These are phyloP conservation scores for Smittia aterrima DNA, from an alignment of 2,888 invertebrate species.

Conservation along the genomic window DNA sequence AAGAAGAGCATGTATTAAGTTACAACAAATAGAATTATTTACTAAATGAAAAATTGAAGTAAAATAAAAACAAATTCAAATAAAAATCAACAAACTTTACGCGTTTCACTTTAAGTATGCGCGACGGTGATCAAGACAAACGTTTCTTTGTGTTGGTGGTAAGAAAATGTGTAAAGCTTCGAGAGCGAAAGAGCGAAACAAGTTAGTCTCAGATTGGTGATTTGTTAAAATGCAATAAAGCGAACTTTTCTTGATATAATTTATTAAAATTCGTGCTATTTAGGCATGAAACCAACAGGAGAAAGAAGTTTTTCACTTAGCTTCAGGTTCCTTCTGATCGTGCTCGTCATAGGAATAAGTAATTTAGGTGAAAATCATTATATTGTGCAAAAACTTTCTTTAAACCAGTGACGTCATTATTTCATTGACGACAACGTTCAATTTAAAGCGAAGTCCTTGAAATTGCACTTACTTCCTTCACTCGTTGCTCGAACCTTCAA, in stretches of 20 bases:
- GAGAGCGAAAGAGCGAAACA: neutral
- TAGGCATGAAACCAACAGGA: neutral
- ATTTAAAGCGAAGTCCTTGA: neutral
- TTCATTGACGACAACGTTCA: neutral
- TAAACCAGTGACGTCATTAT: constrained; percentile 20
- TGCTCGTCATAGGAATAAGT: neutral
- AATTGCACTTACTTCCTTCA: neutral
- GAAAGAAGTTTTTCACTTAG: neutral
- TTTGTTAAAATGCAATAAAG: constrained; percentile 6
- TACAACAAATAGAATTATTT: constrained; percentile 29
- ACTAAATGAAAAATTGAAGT: constrained; percentile 14
- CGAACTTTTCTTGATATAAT: neutral
- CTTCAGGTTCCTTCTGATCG: neutral
- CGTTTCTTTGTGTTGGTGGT: neutral
- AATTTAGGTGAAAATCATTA: neutral
- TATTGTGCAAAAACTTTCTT: constrained; percentile 14
- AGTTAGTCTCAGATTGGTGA: constrained; percentile 22
- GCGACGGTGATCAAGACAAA: too few relatives aligned
- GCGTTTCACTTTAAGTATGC: too few relatives aligned
- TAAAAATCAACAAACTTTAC: too few relatives aligned
- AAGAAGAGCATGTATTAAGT: constrained; percentile 4
- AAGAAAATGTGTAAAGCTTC: neutral
- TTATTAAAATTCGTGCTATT: neutral
- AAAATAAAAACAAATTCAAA: constrained; percentile 25
- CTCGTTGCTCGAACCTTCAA: neutral